Percentiles rank a stretch among this genome's conserved stretches.
Evolutionary conservation across 2,797 vertebrate species (phyloP).

Genomic region (Acomys russatus): DNA sequence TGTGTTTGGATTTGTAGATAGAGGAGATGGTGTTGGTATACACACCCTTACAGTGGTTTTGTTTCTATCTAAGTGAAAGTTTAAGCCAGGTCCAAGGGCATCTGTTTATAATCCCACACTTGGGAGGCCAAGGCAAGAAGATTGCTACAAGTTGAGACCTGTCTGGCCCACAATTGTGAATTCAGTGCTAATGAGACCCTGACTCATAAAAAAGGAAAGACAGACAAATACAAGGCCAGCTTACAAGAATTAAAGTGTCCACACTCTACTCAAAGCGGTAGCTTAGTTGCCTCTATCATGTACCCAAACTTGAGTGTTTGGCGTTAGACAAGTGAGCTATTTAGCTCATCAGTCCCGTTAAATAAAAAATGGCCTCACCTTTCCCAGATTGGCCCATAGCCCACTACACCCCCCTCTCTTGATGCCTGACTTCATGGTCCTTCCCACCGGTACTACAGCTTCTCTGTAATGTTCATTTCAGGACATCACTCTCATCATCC

Average conservation of each 20-base stretch:
- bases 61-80: slow-evolving; percentile 28
- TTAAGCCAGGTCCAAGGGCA: neutral
- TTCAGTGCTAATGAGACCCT: neutral
- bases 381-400: neutral
- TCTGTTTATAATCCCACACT: neutral
- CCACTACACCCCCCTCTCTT: slow-evolving; percentile 29
- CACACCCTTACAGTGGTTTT: neutral
- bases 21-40: neutral
- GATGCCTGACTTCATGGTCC: slow-evolving; percentile 60
- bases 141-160: no score
- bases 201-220: neutral
- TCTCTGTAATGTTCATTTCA: slow-evolving; percentile 77
- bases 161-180: neutral
- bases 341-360: neutral
- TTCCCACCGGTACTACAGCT: slow-evolving; percentile 69
- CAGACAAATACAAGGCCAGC: neutral
- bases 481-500: slow-evolving; percentile 74
- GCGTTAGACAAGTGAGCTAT: neutral
- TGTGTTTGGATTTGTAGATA: neutral
- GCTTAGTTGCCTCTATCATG: neutral
- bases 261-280: neutral
- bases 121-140: neutral
- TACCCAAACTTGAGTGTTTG: neutral
- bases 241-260: neutral
- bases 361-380: neutral